Evolutionary conservation across 2,797 vertebrate genomes (phyloP).

Genomic region (Ptychadena robeensis): DNA sequence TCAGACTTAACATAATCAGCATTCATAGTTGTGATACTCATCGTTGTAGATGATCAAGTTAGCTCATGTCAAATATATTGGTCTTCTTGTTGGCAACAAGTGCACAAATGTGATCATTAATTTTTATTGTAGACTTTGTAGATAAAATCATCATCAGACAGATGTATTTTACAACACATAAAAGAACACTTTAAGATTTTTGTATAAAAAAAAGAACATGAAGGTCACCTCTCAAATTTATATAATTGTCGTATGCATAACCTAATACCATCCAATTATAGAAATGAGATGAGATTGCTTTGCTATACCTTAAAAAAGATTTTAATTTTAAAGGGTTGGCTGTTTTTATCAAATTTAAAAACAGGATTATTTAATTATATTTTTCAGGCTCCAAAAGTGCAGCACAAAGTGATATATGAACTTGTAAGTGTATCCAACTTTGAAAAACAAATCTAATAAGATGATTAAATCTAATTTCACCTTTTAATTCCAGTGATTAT

Average conservation of each 20-base stretch:
- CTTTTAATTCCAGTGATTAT: constrained; percentile 51
- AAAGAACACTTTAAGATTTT: constrained; percentile 15
- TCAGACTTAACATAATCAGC: no score
- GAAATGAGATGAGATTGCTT: constrained; percentile 51
- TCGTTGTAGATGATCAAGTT: no score
- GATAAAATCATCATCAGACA: background rate
- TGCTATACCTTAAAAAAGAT: constrained; percentile 43
- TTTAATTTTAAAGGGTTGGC: constrained; percentile 55
- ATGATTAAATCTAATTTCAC: constrained; percentile 45
- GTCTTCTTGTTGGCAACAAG: background rate
- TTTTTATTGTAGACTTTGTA: background rate
- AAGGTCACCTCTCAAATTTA: constrained; percentile 36
- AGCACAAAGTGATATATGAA: constrained; percentile 46
- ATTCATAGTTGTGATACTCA: no score
- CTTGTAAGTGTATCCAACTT: constrained; percentile 48
- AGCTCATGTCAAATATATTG: background rate
- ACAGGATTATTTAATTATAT: constrained; percentile 55
- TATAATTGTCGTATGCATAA: constrained; percentile 51
- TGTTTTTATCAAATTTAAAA: constrained; percentile 58
- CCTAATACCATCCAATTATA: constrained; percentile 57
- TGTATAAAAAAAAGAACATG: constrained; percentile 29
- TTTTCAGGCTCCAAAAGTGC: constrained; percentile 40
- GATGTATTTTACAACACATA: constrained; percentile 1
- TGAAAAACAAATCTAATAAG: constrained; percentile 45
- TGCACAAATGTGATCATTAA: background rate